Evolutionary conservation across 2,797 vertebrate genomes (phyloP), one percentile per base, ranked within the genome.

Genomic region (Leuciscus waleckii): DNA sequence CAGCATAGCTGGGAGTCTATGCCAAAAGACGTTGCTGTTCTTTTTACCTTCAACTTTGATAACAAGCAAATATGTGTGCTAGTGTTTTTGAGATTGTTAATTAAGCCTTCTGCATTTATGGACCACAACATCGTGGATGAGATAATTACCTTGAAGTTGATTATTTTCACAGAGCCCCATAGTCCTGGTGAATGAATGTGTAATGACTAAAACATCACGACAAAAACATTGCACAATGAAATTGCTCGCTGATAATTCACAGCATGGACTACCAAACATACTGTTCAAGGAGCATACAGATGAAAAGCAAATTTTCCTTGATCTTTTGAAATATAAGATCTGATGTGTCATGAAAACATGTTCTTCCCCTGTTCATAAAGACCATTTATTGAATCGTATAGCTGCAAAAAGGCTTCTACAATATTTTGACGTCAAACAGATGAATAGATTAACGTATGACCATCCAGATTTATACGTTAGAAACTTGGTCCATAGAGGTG

Each of bases 131-230:
- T 29, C 63, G 79, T 84, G 49, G 37, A 84, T 68, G 49, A 73
- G 67, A 73, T 41, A 86, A 82, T 81, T 79, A 79, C 69, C 51
- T 71, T 81, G 56, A n/a, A 39, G 71, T 37, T 49, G 65, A 84
- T 65, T 70, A 54, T 51, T 84, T 88, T 61, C 37, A 67, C 67
- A 51, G 68, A 79, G 69, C 65, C 43, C 39, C 73, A 51, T 51
- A 65, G 69, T 77, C 43, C 39, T 21, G 17, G 76, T 61, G 35
- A 23, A 54, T 46, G 51, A 43, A 75, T 7, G 21, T 26, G 79
- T 43, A 83, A 54, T 63, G 16, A 39, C 73, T 23, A 49, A 82
- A 73, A 51, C 70, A 65, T 75, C 29, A 63, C 9, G 1, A 51
- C 43, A 51, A 83, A 83, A 75, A n/a, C 21, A 46, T 35, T n/a